Percentiles rank a stretch among this genome's conserved stretches.
phyloP scores from a whole-genome alignment of 2,113 vertebrate species.

The Rallus limicola region DNA sequence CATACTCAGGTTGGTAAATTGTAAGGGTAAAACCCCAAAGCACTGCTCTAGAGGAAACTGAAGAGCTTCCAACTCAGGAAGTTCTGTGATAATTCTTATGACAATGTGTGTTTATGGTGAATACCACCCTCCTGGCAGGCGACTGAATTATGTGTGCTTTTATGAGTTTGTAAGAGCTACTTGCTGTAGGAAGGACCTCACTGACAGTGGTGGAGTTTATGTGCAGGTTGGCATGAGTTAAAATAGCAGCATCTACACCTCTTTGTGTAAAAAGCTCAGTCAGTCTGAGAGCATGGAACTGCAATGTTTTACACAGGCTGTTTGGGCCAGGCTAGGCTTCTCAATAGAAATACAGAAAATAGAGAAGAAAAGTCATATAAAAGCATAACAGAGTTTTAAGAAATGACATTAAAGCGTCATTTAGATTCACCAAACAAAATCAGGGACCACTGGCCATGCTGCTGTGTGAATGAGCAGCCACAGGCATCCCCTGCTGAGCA shows the following conservation, averaged over 20 bases:
- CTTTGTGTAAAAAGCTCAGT: not conserved
- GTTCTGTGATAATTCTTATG: not conserved
- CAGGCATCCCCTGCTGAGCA: not conserved
- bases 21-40: not conserved
- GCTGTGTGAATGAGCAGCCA: not conserved
- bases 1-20: not conserved
- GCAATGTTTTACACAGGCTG: not conserved
- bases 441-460: not conserved
- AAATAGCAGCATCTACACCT: not conserved
- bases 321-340: not conserved
- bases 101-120: not conserved
- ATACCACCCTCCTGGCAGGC: not conserved
- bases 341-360: not conserved
- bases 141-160: accelerated
- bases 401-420: not conserved
- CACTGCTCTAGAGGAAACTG: conserved; percentile 32
- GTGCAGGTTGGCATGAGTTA: not conserved
- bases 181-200: not conserved
- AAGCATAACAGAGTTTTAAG: not conserved
- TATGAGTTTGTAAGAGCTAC: not conserved
- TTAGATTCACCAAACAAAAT: not conserved
- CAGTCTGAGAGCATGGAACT: not conserved
- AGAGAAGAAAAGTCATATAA: not conserved
- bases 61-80: not conserved
- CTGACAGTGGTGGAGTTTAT: not conserved